Conservation (phyloP, 2,888 invertebrate species). For the Xylophagus ater region DNA sequence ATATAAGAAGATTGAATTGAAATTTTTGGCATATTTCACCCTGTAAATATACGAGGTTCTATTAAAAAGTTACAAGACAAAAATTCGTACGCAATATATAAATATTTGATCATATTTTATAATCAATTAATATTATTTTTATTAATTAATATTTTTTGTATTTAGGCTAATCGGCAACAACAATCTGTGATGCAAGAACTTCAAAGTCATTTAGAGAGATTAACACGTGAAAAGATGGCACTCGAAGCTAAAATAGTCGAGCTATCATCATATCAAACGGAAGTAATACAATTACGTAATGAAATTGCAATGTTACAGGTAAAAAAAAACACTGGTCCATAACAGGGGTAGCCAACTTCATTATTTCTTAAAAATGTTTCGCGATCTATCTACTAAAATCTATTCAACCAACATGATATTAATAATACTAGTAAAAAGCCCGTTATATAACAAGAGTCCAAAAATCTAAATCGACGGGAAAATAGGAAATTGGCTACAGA, state of each 20-base stretch:
- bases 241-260: conserved; percentile 51
- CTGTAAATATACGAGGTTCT: no score
- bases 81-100: background rate
- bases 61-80: background rate
- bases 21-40: no score
- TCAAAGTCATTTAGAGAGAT: conserved; percentile 50
- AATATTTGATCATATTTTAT: background rate
- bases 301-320: conserved; percentile 64
- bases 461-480: no score
- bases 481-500: no score
- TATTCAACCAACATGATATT: background rate
- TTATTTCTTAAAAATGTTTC: no score
- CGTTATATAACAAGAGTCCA: no score
- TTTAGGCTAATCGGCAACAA: conserved; percentile 16
- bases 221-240: conserved; percentile 52
- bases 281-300: conserved; percentile 53
- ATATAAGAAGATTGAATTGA: no score
- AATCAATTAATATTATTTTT: no score
- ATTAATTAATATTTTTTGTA: background rate
- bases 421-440: no score
- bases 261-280: conserved; percentile 52
- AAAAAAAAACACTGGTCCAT: conserved; percentile 11
- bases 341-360: no score
- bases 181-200: conserved; percentile 46
- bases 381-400: no score